phyloP scores from a whole-genome alignment of 2,888 invertebrate species.

The Megastigmus dorsalis region DNA sequence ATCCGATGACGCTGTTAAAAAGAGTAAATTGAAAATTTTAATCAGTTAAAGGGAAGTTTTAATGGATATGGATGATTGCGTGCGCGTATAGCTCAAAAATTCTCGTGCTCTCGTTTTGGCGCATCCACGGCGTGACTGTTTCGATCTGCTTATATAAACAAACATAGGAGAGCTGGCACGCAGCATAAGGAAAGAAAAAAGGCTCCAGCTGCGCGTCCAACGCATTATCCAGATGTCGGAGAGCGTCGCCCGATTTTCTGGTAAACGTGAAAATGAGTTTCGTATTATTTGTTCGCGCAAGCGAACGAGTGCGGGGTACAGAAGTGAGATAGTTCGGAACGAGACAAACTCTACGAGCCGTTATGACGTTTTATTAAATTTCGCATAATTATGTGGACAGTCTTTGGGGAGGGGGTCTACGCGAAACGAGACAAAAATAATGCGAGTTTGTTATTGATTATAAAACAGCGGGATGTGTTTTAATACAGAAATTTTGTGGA shows the following conservation, averaged over 20 bases:
- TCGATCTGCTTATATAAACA: too few relatives aligned
- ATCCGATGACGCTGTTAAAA: background rate
- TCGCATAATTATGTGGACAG: background rate
- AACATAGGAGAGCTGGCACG: too few relatives aligned
- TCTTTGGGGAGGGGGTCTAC: background rate
- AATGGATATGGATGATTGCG: conserved; percentile 29
- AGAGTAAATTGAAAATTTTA: conserved; percentile 51
- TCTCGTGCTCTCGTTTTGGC: background rate
- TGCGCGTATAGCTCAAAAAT: conserved; percentile 14
- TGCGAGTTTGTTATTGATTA: too few relatives aligned
- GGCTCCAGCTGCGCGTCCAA: conserved; percentile 37
- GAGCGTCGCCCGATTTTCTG: background rate
- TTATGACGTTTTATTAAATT: conserved; percentile 36
- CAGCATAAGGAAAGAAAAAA: conserved; percentile 7
- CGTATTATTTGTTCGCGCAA: conserved; percentile 19
- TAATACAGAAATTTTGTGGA: too few relatives aligned
- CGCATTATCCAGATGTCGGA: conserved; percentile 30
- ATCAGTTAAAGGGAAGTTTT: conserved; percentile 43
- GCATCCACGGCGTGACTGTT: too few relatives aligned
- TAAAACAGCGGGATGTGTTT: too few relatives aligned
- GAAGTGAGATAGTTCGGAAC: too few relatives aligned
- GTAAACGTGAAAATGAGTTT: conserved; percentile 43
- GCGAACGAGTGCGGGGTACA: too few relatives aligned
- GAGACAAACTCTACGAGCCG: too few relatives aligned
- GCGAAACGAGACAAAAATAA: too few relatives aligned